Evolutionary conservation across 2,888 invertebrate genomes (phyloP).

Genomic region (Erannis defoliaria): DNA sequence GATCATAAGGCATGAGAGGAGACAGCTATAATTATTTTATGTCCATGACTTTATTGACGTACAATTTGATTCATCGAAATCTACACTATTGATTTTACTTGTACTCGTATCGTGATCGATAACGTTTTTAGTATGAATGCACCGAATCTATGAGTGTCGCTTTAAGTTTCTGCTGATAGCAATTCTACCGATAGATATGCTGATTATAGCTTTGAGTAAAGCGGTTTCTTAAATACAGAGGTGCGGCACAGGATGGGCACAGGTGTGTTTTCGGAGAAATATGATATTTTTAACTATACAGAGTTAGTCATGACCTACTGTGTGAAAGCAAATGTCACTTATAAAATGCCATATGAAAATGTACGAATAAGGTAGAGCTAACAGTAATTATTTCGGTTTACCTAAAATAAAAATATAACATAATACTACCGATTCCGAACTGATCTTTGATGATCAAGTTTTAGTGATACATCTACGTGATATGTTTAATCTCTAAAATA

Average conservation of each 20-base stretch:
- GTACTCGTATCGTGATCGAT: conserved; percentile 17
- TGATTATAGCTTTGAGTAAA: neutral
- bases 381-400: too few species aligned
- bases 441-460: too few species aligned
- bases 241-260: neutral
- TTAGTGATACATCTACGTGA: too few species aligned
- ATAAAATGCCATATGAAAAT: too few species aligned
- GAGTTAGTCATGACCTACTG: too few species aligned
- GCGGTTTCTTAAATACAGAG: neutral
- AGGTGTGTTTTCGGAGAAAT: neutral
- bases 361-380: too few species aligned
- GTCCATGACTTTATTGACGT: neutral
- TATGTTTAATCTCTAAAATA: too few species aligned
- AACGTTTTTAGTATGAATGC: conserved; percentile 26
- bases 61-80: conserved; percentile 8
- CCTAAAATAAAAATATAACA: too few species aligned
- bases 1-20: neutral
- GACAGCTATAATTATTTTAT: neutral
- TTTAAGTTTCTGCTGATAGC: neutral
- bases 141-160: neutral
- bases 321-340: too few species aligned
- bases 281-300: neutral
- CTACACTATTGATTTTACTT: conserved; percentile 3
- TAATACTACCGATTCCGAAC: too few species aligned
- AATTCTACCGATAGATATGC: neutral